phyloP scores from a whole-genome alignment of 2,113 vertebrate genomes.

The Rhipidura dahli region DNA sequence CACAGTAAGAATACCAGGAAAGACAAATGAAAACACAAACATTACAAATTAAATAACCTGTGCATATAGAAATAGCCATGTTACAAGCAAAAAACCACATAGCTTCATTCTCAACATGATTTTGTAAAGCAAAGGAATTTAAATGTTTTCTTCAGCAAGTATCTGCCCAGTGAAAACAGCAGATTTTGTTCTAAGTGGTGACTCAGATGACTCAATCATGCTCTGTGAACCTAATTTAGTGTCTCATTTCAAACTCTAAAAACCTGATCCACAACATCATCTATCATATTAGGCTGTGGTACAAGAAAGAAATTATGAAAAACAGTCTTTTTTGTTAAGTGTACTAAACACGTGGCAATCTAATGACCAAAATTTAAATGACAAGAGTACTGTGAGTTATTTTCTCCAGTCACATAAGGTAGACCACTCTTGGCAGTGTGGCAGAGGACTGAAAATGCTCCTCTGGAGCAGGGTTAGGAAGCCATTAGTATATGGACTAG shows the following conservation, averaged over 20 bases:
- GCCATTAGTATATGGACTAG: background rate
- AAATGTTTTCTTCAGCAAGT: background rate
- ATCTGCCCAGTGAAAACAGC: background rate
- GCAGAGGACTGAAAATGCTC: background rate
- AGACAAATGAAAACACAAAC: background rate
- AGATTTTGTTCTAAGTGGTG: background rate
- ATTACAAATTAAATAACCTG: background rate
- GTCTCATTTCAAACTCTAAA: background rate
- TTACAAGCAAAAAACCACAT: background rate
- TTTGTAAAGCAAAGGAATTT: background rate
- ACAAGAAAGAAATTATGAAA: background rate
- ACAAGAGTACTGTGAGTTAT: background rate
- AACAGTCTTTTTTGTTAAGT: background rate
- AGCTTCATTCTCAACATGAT: background rate
- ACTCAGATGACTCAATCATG: background rate
- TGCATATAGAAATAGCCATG: background rate
- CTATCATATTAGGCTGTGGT: background rate
- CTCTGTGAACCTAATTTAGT: background rate
- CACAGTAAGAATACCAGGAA: background rate
- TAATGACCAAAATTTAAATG: background rate
- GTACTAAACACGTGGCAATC: background rate
- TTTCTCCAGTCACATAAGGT: background rate
- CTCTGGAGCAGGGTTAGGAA: background rate
- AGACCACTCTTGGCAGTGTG: background rate
- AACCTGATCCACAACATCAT: background rate